Percentiles rank a stretch among this genome's conserved stretches.
Evolutionary conservation across 1,140 invertebrate genomes (phyloP).

Genomic region (Neuroterus valhalla): DNA sequence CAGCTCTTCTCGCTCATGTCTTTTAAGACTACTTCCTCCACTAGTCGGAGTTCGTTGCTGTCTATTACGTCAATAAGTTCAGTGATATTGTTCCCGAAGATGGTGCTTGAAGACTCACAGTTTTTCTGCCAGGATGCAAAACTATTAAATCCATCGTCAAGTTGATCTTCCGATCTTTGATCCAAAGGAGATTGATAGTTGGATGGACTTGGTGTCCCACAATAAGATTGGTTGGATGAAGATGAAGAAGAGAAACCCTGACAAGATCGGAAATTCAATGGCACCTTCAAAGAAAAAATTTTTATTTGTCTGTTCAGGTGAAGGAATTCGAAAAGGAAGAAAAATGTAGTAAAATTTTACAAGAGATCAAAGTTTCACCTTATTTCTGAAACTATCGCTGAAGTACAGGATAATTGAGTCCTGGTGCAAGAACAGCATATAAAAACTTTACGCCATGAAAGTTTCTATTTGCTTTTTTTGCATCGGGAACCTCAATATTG

Average conservation of each 20-base stretch:
- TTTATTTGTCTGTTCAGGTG: background rate
- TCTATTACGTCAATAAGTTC: constrained; percentile 47
- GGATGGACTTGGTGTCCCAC: constrained; percentile 55
- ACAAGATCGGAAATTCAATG: constrained; percentile 36
- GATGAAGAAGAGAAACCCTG: constrained; percentile 53
- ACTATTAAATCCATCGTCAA: constrained; percentile 44
- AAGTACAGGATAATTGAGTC: constrained; percentile 4
- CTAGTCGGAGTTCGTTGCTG: constrained; percentile 50
- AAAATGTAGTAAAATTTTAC: background rate
- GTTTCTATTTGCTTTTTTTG: too few species aligned
- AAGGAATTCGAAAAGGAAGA: background rate
- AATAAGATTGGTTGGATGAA: constrained; percentile 60
- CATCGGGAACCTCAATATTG: background rate
- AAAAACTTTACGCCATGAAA: too few species aligned
- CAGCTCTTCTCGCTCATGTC: constrained; percentile 37
- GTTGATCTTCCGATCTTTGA: constrained; percentile 46
- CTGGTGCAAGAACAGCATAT: too few species aligned
- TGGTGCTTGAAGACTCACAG: constrained; percentile 50
- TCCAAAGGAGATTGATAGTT: constrained; percentile 48
- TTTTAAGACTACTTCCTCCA: constrained; percentile 53
- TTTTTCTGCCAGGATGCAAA: constrained; percentile 43
- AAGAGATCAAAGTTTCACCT: background rate
- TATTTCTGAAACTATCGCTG: constrained; percentile 2
- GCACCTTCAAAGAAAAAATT: constrained; percentile 5
- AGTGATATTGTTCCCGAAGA: constrained; percentile 43